Conservation (phyloP, 2,888 invertebrate species). For the Synanthedon vespiformis region DNA sequence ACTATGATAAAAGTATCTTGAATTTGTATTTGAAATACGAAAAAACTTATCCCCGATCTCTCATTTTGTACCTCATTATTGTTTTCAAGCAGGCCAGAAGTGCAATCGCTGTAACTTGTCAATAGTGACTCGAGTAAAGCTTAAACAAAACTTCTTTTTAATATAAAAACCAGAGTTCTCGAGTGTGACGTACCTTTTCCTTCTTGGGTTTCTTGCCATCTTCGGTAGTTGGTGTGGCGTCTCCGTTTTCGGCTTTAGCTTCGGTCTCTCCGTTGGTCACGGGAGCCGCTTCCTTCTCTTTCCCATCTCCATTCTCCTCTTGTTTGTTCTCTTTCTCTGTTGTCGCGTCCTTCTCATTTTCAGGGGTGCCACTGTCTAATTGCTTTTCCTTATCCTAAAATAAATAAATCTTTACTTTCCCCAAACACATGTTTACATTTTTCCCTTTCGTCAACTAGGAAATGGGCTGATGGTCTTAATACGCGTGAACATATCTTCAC, state of each 20-base stretch:
- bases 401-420: conserved; percentile 2
- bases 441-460: no score
- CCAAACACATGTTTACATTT: neutral
- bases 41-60: no score
- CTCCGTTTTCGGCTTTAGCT: conserved; percentile 48
- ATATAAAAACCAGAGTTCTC: no score
- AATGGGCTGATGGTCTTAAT: no score
- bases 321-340: conserved; percentile 72
- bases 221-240: conserved; percentile 42
- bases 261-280: conserved; percentile 58
- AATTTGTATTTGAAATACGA: no score
- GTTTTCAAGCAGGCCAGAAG: no score
- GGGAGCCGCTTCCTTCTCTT: conserved; percentile 31
- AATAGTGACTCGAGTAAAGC: no score
- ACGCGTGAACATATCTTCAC: no score
- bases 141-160: no score
- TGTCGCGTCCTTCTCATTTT: conserved; percentile 77
- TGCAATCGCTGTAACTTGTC: no score
- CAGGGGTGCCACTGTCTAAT: conserved; percentile 66
- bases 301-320: conserved; percentile 25
- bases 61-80: no score
- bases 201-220: conserved; percentile 75
- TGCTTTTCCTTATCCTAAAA: conserved; percentile 73
- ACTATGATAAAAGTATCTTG: no score
- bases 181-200: conserved; percentile 58